Conservation (phyloP, 2,888 invertebrate species). For the Abrostola tripartita region DNA sequence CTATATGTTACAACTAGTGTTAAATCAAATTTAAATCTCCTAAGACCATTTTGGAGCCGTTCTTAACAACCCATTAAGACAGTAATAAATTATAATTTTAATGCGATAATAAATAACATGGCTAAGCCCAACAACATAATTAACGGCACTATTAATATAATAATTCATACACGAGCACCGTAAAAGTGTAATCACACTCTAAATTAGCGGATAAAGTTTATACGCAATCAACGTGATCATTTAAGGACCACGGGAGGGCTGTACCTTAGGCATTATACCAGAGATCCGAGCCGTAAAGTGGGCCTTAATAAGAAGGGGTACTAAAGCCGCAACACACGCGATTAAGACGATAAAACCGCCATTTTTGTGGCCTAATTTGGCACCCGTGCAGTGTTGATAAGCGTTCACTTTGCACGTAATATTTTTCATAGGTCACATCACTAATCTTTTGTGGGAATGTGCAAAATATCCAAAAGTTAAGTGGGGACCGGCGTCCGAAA, state of each 20-base stretch:
- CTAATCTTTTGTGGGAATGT: constrained; percentile 26
- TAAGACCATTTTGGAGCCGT: too few relatives aligned
- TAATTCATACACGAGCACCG: constrained; percentile 5
- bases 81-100: too few relatives aligned
- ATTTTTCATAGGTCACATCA: constrained; percentile 32
- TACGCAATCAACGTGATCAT: constrained; percentile 59
- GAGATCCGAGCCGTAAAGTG: constrained; percentile 51
- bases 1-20: too few relatives aligned
- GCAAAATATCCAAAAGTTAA: constrained; percentile 21
- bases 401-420: constrained; percentile 21
- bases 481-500: constrained; percentile 5
- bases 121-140: too few relatives aligned
- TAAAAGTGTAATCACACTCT: constrained; percentile 58
- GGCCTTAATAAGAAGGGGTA: constrained; percentile 53
- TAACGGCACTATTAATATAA: neutral
- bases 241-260: constrained; percentile 47
- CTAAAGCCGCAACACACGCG: constrained; percentile 34
- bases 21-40: too few relatives aligned
- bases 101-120: too few relatives aligned
- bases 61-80: too few relatives aligned
- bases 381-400: constrained; percentile 48
- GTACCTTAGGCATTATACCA: neutral
- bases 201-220: constrained; percentile 59
- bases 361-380: constrained; percentile 42
- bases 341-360: constrained; percentile 41